Base-by-base conservation (phyloP, 2,888 invertebrate genomes). In the Sphinx pinastri region DNA sequence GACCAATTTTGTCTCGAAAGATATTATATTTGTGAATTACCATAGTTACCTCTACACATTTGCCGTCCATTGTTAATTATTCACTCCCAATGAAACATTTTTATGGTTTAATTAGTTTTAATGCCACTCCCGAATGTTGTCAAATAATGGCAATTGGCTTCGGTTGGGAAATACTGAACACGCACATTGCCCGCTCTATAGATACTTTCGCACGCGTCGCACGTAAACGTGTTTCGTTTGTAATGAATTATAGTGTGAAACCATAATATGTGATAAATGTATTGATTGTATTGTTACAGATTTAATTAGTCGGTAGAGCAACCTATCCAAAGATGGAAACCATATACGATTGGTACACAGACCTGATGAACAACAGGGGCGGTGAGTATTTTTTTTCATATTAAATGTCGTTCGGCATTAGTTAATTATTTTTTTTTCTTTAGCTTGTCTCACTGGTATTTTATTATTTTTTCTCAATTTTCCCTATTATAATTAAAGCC, bases 291-390 rank as follows among this genome's bases (percentile, higher is more conserved):
- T 93, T 93, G 91, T 94, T 93, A 57, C 92, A 93, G 93, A 88
- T 92, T 85, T 83, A 85, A 83, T 85, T 88, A 88, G 88, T 85
- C 80, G 76, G 79, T 88, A 88, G 75, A 82, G 67, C 52, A 84
- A 86, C 80, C 72, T 82, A 82, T 82, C 89, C 89, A 91, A 95
- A 94, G 89, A 95, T 95, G 95, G 95, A 95, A 84, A 94, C 92
- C 84, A 88, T 95, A 84, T 95, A 86, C 78, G 83, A 95, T 87
- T 96, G 96, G 92, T 97, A 96, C 87, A 94, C 93, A 90, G 96
- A 96, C 89, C 94, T 96, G 79, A 95, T 97, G 95, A 96, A 96
- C 90, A 96, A 95, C 85, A 95, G 95, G 86, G 95, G 96, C 85
- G 96, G 96, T 97, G 89, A 95, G 95, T 94, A 73, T 72, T 70